These are phyloP conservation scores for Panulirus ornatus DNA, from an alignment of 1,140 invertebrate genomes.

Conservation along the genomic window DNA sequence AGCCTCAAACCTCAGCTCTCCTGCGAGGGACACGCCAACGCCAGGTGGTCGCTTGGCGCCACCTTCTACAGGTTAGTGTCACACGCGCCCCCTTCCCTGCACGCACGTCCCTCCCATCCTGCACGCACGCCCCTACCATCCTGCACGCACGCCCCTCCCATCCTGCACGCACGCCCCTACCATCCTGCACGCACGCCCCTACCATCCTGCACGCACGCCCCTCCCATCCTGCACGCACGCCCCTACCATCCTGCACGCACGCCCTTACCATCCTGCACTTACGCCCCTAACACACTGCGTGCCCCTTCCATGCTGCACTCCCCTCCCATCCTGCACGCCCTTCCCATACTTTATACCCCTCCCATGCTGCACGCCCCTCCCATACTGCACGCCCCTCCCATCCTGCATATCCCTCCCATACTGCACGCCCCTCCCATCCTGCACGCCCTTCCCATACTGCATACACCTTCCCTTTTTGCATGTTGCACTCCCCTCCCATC, in stretches of 20 bases:
- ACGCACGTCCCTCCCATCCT: not conserved
- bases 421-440: not conserved
- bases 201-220: not conserved
- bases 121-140: not conserved
- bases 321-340: not conserved
- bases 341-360: too few relatives aligned
- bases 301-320: too few relatives aligned
- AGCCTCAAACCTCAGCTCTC: slow-evolving; percentile 89
- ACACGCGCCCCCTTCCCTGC: not conserved
- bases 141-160: not conserved
- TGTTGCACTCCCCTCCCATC: too few relatives aligned
- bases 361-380: not conserved
- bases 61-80: slow-evolving; percentile 75
- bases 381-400: not conserved
- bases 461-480: too few relatives aligned
- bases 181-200: not conserved
- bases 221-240: not conserved
- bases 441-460: too few relatives aligned
- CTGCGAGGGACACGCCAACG: slow-evolving; percentile 85
- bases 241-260: not conserved
- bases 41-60: slow-evolving; percentile 83
- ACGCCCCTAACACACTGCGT: too few relatives aligned
- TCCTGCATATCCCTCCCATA: not conserved
- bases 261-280: too few relatives aligned
- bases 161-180: not conserved